Conservation (phyloP, 2,113 vertebrate genomes). For the Plotosus lineatus region DNA sequence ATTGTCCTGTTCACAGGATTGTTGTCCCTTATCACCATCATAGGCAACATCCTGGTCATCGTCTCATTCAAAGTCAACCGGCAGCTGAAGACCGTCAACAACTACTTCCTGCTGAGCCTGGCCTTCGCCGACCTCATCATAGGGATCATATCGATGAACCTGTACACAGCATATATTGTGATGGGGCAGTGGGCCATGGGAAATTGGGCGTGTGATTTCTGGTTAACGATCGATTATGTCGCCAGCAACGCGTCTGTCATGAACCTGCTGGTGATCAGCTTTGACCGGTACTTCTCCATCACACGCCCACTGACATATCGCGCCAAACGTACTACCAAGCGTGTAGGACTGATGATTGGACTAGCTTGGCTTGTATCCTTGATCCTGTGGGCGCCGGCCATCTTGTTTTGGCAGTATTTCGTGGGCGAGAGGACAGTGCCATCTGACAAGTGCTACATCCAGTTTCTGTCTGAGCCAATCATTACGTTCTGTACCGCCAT, state of each 20-base stretch:
- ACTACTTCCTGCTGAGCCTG: conserved; percentile 94
- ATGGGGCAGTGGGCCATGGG: conserved; percentile 93
- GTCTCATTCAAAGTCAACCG: conserved; percentile 98
- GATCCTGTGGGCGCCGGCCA: conserved; percentile 95
- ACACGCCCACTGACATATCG: conserved; percentile 94
- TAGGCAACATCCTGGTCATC: conserved; percentile 94
- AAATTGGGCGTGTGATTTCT: conserved; percentile 91
- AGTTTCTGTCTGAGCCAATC: conserved; percentile 86
- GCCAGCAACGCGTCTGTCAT: conserved; percentile 97
- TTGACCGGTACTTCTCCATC: conserved; percentile 96
- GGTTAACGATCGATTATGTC: conserved; percentile 94
- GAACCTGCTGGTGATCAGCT: conserved; percentile 97
- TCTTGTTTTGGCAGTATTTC: conserved; percentile 96
- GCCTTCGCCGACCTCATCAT: conserved; percentile 96
- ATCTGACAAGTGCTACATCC: conserved; percentile 83
- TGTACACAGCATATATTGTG: conserved; percentile 92
- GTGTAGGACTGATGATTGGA: conserved; percentile 94
- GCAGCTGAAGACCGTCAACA: conserved; percentile 96
- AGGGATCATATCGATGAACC: conserved; percentile 96
- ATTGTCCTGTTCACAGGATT: conserved; percentile 88
- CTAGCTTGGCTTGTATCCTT: conserved; percentile 95
- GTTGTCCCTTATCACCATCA: conserved; percentile 89
- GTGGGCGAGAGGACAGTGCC: conserved; percentile 90
- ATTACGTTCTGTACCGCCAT: conserved; percentile 96
- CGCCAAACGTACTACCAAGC: conserved; percentile 93